Evolutionary conservation across 2,888 invertebrate species (phyloP).

Genomic region (Ophion costatus): DNA sequence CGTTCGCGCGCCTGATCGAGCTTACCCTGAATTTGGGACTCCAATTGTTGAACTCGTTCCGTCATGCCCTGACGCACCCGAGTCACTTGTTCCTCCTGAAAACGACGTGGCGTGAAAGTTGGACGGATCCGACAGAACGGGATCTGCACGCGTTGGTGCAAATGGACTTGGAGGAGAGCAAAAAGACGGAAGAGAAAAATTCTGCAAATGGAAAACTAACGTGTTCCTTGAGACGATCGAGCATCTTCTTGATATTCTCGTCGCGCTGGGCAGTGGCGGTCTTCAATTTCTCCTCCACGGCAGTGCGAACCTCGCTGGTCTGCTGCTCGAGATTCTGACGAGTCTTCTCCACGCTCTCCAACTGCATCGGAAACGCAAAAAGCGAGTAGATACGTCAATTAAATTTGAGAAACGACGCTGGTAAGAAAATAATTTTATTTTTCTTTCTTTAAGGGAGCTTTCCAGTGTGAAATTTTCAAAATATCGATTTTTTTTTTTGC

Average conservation of each 20-base stretch:
- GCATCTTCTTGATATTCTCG: constrained; percentile 95
- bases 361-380: constrained; percentile 73
- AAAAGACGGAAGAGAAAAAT: neutral
- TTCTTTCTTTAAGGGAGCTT: too few species aligned
- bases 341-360: constrained; percentile 86
- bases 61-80: constrained; percentile 89
- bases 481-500: too few species aligned
- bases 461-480: too few species aligned
- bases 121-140: constrained; percentile 28
- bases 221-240: constrained; percentile 95
- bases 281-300: constrained; percentile 94
- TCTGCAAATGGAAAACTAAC: constrained; percentile 86
- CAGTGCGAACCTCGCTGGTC: constrained; percentile 92
- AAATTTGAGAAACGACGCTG: too few species aligned
- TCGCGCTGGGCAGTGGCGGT: constrained; percentile 95
- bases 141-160: constrained; percentile 28
- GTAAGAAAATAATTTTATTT: too few species aligned
- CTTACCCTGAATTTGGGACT: constrained; percentile 89
- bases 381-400: neutral
- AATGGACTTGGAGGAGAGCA: constrained; percentile 19
- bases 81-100: constrained; percentile 90
- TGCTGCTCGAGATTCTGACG: constrained; percentile 93
- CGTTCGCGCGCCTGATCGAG: constrained; percentile 89
- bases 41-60: constrained; percentile 88
- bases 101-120: constrained; percentile 46